phyloP scores from a whole-genome alignment of 2,113 vertebrate genomes.

The Pollimyrus isidori region DNA sequence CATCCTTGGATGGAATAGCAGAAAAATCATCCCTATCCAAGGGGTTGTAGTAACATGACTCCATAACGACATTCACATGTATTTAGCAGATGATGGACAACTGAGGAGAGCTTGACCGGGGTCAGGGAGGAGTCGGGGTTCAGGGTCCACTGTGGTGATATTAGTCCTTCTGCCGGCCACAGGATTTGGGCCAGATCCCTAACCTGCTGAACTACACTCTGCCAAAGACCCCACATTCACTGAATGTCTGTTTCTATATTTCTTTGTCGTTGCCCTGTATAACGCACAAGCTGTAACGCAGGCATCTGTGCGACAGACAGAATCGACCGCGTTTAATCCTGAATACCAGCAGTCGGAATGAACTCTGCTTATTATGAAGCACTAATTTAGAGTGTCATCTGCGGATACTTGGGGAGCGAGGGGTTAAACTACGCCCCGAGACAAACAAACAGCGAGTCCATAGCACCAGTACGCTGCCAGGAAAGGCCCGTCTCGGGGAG shows the following conservation, averaged over 20 bases:
- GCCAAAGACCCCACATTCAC: not conserved
- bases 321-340: not conserved
- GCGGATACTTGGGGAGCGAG: not conserved
- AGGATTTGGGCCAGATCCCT: not conserved
- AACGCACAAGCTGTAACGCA: not conserved
- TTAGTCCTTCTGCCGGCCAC: not conserved
- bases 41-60: not conserved
- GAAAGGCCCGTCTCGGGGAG: not conserved
- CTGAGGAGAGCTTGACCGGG: not conserved
- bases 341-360: not conserved
- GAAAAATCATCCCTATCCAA: not conserved
- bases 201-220: not conserved
- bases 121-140: not conserved
- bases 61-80: not conserved
- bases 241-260: not conserved
- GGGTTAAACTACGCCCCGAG: conserved; percentile 4
- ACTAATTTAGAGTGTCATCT: not conserved
- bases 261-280: not conserved
- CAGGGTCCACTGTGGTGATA: not conserved
- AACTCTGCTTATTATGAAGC: not conserved
- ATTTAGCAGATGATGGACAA: not conserved
- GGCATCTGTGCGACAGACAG: not conserved
- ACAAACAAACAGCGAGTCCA: not conserved
- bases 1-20: not conserved
- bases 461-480: not conserved